A percentile compares a stretch with the other conserved stretches of the same genome.
These are phyloP conservation scores for Camptogramma bilineatum DNA, from an alignment of 2,888 invertebrate genomes.

Conservation along the genomic window DNA sequence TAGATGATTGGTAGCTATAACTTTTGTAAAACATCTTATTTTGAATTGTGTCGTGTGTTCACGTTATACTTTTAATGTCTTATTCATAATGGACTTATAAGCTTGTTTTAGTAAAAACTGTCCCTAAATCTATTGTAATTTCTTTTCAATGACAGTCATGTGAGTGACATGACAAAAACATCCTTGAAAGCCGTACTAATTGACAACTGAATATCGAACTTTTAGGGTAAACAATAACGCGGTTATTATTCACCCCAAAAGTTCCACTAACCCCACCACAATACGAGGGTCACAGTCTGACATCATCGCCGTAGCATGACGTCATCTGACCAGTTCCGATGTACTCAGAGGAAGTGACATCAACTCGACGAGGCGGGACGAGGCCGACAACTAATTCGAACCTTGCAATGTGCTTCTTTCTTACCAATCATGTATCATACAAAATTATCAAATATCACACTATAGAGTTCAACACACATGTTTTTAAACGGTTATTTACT, in stretches of 20 bases:
- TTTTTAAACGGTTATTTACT: no score
- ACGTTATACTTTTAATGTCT: no score
- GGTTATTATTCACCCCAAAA: background rate
- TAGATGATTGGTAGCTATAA: no score
- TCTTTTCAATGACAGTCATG: no score
- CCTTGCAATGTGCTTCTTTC: constrained; percentile 35
- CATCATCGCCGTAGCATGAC: constrained; percentile 36
- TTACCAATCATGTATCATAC: background rate
- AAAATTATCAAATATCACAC: background rate
- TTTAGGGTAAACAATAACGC: background rate
- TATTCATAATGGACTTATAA: no score
- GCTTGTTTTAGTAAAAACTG: no score
- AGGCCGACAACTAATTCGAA: constrained; percentile 42
- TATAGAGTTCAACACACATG: background rate
- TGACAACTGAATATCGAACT: no score
- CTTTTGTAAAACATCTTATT: no score
- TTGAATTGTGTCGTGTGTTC: no score
- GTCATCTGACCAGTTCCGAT: constrained; percentile 37
- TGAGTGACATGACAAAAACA: no score
- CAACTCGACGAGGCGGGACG: constrained; percentile 34
- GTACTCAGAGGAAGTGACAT: constrained; percentile 40
- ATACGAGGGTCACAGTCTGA: constrained; percentile 21
- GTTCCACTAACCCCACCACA: background rate
- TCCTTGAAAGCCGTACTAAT: no score
- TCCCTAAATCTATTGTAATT: no score